phyloP scores from a whole-genome alignment of 2,113 vertebrate genomes.

The Andinoacara biseriatus region DNA sequence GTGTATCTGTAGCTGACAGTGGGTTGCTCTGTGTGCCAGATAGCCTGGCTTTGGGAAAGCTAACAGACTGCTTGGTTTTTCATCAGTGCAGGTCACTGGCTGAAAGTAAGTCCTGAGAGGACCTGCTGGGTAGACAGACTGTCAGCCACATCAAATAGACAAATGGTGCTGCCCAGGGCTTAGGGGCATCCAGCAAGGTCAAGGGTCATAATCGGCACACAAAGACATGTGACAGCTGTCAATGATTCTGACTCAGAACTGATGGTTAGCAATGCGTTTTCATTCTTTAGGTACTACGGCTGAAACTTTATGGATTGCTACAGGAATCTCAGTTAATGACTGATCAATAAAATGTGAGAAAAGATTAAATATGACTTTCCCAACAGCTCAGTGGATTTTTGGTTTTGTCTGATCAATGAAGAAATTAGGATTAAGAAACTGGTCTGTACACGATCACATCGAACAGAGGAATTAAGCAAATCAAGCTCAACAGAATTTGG shows the following conservation, averaged over 20 bases:
- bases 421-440: not conserved
- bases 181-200: slow-evolving; percentile 50
- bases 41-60: slow-evolving; percentile 47
- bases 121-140: slow-evolving; percentile 76
- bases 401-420: not conserved
- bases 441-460: not conserved
- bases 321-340: not conserved
- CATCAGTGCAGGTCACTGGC: slow-evolving; percentile 64
- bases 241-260: not conserved
- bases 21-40: slow-evolving; percentile 43
- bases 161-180: slow-evolving; percentile 52
- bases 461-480: not conserved
- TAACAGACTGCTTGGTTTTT: slow-evolving; percentile 68
- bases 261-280: not conserved
- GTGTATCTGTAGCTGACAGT: slow-evolving; percentile 30
- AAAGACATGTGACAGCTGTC: slow-evolving; percentile 10
- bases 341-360: not conserved
- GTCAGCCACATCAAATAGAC: slow-evolving; percentile 62
- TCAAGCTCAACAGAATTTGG: fast-evolving
- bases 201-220: slow-evolving; percentile 43
- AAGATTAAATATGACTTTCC: not conserved
- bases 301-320: not conserved
- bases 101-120: slow-evolving; percentile 57
- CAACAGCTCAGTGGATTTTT: not conserved
- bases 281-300: not conserved